phyloP scores from a whole-genome alignment of 2,113 vertebrate species.

The Salvator merianae region DNA sequence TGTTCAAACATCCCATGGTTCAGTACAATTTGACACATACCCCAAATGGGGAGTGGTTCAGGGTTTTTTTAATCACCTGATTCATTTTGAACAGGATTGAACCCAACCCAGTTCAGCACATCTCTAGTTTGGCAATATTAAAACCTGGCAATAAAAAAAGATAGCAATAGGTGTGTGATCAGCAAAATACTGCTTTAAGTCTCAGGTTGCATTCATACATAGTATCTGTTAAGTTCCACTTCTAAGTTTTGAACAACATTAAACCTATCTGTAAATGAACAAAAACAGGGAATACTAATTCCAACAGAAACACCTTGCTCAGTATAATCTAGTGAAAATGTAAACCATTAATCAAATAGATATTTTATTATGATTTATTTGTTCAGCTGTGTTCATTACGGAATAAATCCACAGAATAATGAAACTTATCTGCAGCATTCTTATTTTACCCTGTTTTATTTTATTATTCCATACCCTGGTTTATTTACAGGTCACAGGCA shows the following conservation, averaged over 20 bases:
- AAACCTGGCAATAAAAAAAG: too few relatives aligned
- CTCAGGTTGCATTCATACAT: not conserved
- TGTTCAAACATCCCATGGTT: too few relatives aligned
- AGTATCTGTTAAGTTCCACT: not conserved
- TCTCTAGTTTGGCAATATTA: too few relatives aligned
- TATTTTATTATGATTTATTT: not conserved
- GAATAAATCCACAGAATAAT: not conserved
- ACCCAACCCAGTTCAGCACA: too few relatives aligned
- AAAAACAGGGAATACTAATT: not conserved
- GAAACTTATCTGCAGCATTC: not conserved
- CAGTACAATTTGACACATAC: too few relatives aligned
- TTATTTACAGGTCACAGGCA: not conserved
- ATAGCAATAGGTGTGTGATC: too few relatives aligned
- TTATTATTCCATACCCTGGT: not conserved
- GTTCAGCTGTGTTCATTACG: rapidly evolving
- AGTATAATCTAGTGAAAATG: not conserved
- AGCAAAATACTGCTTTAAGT: not conserved
- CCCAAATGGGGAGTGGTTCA: too few relatives aligned
- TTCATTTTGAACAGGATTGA: too few relatives aligned
- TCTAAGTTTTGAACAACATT: rapidly evolving
- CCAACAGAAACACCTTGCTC: not conserved
- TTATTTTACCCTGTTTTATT: not conserved
- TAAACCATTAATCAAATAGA: not conserved
- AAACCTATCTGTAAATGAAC: not conserved
- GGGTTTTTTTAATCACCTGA: too few relatives aligned